These are phyloP conservation scores for Toxonevra muliebris DNA, from an alignment of 2,888 invertebrate genomes.

Conservation along the genomic window DNA sequence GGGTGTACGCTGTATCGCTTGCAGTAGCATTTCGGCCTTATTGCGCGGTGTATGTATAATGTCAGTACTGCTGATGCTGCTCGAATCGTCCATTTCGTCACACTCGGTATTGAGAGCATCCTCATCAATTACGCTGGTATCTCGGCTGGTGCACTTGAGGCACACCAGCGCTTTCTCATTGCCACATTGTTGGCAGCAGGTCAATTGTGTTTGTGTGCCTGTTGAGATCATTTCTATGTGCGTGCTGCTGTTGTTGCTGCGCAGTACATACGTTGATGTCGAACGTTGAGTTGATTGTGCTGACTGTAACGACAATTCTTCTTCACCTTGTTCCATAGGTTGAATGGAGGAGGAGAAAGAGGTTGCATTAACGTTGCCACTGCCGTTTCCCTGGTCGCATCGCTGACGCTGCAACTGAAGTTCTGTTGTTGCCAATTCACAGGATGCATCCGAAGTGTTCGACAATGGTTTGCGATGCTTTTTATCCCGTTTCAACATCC, in stretches of 20 bases:
- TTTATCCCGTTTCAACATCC: conserved; percentile 64
- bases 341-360: conserved; percentile 30
- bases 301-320: conserved; percentile 34
- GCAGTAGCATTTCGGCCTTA: conserved; percentile 68
- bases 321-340: conserved; percentile 54
- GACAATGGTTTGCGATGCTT: conserved; percentile 49
- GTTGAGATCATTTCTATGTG: conserved; percentile 63
- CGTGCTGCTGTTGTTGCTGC: conserved; percentile 20
- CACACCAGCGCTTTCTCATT: conserved; percentile 62
- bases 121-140: conserved; percentile 17
- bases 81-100: conserved; percentile 32
- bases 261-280: conserved; percentile 18
- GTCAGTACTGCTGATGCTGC: conserved; percentile 52
- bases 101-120: conserved; percentile 3
- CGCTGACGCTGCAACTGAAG: conserved; percentile 10
- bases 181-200: conserved; percentile 57
- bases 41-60: conserved; percentile 62
- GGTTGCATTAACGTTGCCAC: not conserved
- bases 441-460: conserved; percentile 21
- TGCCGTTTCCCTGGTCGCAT: conserved; percentile 21
- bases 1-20: conserved; percentile 69
- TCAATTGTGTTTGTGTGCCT: conserved; percentile 62
- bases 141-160: conserved; percentile 51
- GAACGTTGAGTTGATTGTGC: conserved; percentile 21
- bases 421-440: not conserved